phyloP scores from a whole-genome alignment of 2,797 vertebrate species.

The Coregonus ussuriensis region DNA sequence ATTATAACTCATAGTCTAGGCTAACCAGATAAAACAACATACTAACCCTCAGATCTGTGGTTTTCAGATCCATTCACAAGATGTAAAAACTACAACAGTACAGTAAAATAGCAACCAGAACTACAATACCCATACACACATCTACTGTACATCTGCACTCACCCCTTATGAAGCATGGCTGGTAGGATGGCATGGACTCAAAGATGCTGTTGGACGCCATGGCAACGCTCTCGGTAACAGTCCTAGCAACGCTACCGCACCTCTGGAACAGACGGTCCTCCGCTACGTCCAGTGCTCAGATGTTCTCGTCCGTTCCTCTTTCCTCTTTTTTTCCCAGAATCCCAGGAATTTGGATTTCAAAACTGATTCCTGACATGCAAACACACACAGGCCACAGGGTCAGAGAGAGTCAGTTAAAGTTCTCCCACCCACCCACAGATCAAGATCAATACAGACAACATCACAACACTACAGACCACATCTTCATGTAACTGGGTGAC shows the following conservation, averaged over 20 bases:
- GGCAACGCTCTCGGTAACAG: slow-evolving; percentile 48
- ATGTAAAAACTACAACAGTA: slow-evolving; percentile 45
- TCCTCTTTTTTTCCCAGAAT: background rate
- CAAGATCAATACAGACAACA: background rate
- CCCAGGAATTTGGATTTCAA: background rate
- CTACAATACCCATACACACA: slow-evolving; percentile 13
- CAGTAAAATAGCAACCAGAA: slow-evolving; percentile 23
- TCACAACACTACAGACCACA: background rate
- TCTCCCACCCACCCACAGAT: background rate
- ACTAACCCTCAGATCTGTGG: slow-evolving; percentile 50
- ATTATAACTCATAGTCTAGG: slow-evolving; percentile 25
- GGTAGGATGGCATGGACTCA: slow-evolving; percentile 84
- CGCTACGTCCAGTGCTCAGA: slow-evolving; percentile 13
- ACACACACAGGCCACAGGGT: slow-evolving; percentile 11
- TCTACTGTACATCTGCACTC: slow-evolving; percentile 57
- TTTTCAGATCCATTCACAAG: slow-evolving; percentile 53
- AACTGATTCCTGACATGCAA: background rate
- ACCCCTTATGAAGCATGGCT: slow-evolving; percentile 84
- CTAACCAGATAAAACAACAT: slow-evolving; percentile 44
- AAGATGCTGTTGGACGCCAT: slow-evolving; percentile 92
- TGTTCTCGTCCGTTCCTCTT: background rate
- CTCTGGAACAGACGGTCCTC: background rate
- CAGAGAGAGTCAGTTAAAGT: background rate
- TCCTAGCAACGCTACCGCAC: background rate
- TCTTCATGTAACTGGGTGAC: background rate